Conservation (phyloP, 2,888 invertebrate species). For the Campopleginae sp. region DNA sequence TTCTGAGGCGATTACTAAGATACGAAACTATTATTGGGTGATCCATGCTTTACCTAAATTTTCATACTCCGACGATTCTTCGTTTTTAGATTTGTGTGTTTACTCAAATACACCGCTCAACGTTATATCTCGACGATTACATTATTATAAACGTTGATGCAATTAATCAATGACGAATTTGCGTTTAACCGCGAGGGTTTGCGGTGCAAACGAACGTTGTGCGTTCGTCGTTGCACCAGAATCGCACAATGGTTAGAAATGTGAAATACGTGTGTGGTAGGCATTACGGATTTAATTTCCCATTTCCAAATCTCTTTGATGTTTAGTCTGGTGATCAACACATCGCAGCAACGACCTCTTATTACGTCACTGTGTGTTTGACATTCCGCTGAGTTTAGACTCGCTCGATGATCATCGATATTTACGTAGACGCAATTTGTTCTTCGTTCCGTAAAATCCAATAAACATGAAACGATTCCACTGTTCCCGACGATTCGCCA, state of each 20-base stretch:
- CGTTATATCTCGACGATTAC: not conserved
- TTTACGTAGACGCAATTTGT: not conserved
- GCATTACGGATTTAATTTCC: not conserved
- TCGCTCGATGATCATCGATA: not conserved
- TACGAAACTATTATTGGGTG: too few relatives aligned
- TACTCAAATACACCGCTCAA: not conserved
- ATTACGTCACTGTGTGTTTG: conserved; percentile 20
- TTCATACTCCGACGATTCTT: too few relatives aligned
- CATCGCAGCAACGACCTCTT: conserved; percentile 11
- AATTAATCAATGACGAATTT: conserved; percentile 36
- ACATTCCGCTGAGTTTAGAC: conserved; percentile 8
- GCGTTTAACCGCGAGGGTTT: conserved; percentile 10
- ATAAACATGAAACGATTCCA: not conserved
- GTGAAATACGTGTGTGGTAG: not conserved
- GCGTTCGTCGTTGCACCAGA: not conserved
- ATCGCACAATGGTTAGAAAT: conserved; percentile 3
- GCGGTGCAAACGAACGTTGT: not conserved
- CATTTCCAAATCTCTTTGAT: conserved; percentile 12
- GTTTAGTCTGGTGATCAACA: conserved; percentile 1
- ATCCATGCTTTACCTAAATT: too few relatives aligned
- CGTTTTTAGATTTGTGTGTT: not conserved
- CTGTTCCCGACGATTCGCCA: not conserved
- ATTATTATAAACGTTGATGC: not conserved
- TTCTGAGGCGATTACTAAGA: too few relatives aligned
- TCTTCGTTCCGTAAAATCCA: not conserved